phyloP scores from a whole-genome alignment of 2,113 vertebrate species.

The Ibidorhyncha struthersii region DNA sequence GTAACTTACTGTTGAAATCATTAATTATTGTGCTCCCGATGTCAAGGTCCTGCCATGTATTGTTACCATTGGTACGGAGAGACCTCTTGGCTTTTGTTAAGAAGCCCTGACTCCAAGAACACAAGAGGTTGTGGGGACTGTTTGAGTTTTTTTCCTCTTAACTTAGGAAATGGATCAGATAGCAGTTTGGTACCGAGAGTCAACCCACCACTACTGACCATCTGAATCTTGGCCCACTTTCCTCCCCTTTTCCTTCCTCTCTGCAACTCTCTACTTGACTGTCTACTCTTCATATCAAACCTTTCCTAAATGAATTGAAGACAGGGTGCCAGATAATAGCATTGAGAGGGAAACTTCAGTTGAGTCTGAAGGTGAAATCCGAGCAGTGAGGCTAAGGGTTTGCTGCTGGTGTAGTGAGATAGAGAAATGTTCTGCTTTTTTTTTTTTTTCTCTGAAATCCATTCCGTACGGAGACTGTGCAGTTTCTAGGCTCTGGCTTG shows the following conservation, averaged over 20 bases:
- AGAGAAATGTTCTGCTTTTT: not conserved
- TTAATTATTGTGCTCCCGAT: not conserved
- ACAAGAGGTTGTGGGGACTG: not conserved
- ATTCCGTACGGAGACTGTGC: not conserved
- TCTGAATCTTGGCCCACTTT: not conserved
- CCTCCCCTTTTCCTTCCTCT: not conserved
- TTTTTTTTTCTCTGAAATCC: not conserved
- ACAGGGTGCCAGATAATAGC: not conserved
- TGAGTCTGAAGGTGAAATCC: not conserved
- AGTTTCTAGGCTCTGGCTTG: not conserved
- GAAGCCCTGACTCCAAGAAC: not conserved
- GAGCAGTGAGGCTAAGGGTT: not conserved
- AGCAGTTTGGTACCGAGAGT: too few relatives aligned
- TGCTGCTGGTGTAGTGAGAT: not conserved
- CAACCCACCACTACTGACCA: not conserved
- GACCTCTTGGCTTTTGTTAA: not conserved
- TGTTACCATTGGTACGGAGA: not conserved
- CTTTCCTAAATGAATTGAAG: not conserved
- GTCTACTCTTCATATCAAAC: not conserved
- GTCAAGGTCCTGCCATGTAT: not conserved
- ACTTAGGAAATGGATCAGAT: not conserved
- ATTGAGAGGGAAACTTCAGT: not conserved
- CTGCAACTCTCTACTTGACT: not conserved
- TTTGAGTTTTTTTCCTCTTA: not conserved
- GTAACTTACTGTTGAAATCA: not conserved